These are phyloP conservation scores for Globodera ellingtonae DNA, from an alignment of 1,140 invertebrate genomes.

Conservation along the genomic window DNA sequence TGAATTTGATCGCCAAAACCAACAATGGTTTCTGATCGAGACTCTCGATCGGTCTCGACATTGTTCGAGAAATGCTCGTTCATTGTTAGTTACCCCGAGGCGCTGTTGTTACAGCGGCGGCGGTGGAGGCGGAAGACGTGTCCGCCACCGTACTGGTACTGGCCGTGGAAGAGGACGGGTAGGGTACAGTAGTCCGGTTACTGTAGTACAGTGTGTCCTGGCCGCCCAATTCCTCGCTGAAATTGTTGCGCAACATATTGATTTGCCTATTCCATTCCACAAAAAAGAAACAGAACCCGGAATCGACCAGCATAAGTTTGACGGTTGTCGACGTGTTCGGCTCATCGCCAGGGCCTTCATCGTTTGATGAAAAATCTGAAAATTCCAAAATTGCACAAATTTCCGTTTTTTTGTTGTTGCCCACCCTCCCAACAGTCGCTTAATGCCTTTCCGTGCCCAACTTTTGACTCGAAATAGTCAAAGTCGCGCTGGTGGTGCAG, in stretches of 20 bases:
- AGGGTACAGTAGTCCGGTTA: conserved; percentile 1
- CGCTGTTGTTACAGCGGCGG: neutral
- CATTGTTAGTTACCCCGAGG: neutral
- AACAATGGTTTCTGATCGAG: too few relatives aligned
- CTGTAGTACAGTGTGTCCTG: neutral
- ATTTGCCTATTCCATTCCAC: too few relatives aligned
- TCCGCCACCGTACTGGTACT: neutral
- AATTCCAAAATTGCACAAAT: neutral
- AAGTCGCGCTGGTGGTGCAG: conserved; percentile 3
- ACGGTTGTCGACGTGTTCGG: neutral
- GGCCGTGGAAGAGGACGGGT: neutral
- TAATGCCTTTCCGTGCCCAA: neutral
- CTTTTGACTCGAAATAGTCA: conserved; percentile 1
- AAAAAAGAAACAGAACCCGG: neutral
- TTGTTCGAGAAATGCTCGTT: too few relatives aligned
- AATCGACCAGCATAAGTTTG: neutral
- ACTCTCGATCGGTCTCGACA: too few relatives aligned
- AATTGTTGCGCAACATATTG: neutral
- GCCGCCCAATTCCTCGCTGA: neutral
- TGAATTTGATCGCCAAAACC: too few relatives aligned
- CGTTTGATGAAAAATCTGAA: neutral
- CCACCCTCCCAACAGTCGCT: neutral
- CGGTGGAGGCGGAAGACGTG: neutral
- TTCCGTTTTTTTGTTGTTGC: neutral
- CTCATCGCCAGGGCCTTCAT: neutral